Conservation (phyloP, 2,113 vertebrate genomes). For the Corydoras maculifer region DNA sequence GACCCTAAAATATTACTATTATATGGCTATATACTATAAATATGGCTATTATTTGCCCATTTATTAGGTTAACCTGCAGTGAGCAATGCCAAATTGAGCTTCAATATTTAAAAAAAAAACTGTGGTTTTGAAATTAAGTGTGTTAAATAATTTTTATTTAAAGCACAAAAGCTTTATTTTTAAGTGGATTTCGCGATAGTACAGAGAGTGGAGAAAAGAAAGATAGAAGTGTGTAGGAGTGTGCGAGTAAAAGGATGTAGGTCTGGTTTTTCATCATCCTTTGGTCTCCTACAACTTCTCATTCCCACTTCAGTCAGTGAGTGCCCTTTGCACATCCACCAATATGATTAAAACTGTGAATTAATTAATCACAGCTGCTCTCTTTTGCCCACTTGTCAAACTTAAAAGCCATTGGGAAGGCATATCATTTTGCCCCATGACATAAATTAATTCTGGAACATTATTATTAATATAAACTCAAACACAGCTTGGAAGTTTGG, state of each 20-base stretch:
- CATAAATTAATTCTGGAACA: no score
- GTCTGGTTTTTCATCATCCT: conserved; percentile 9
- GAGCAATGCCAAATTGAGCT: no score
- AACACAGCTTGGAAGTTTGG: no score
- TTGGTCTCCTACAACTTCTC: background rate
- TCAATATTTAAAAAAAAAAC: no score
- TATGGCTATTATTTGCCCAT: no score
- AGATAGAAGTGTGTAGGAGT: conserved; percentile 6
- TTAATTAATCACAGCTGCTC: conserved; percentile 23
- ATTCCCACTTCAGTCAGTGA: conserved; percentile 9
- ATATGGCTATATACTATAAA: no score
- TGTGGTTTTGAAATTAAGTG: background rate
- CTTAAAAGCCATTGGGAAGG: background rate
- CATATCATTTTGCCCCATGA: background rate
- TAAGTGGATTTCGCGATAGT: background rate
- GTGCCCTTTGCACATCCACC: background rate
- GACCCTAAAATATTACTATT: no score
- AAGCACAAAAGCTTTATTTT: no score
- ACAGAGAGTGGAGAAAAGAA: background rate
- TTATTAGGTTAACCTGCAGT: no score
- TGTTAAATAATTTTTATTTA: no score
- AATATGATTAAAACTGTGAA: background rate
- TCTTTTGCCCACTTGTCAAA: conserved; percentile 10
- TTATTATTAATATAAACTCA: no score
- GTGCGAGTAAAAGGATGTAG: background rate